Evolutionary conservation across 1,140 invertebrate species (phyloP).

Genomic region (Cydia splendana): DNA sequence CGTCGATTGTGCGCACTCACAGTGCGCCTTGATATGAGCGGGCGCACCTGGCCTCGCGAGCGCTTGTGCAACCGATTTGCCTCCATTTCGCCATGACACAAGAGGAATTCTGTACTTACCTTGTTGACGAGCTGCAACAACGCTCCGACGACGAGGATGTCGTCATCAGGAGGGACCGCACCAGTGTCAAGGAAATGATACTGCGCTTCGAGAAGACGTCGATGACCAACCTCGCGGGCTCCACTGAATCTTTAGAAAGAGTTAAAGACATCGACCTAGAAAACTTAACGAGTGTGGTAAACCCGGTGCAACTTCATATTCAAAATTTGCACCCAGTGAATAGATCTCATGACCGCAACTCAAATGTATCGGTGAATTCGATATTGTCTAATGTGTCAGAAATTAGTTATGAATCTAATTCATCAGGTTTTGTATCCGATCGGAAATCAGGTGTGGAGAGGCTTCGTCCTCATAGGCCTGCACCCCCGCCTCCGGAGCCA

Average conservation of each 20-base stretch:
- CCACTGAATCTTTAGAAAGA: slow-evolving; percentile 64
- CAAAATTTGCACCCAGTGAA: slow-evolving; percentile 62
- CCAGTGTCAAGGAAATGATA: slow-evolving; percentile 71
- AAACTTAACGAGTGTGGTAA: slow-evolving; percentile 68
- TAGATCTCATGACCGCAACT: slow-evolving; percentile 68
- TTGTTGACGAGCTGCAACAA: slow-evolving; percentile 53
- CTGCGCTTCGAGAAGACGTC: slow-evolving; percentile 68
- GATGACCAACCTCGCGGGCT: slow-evolving; percentile 51
- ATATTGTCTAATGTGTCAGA: slow-evolving; percentile 72
- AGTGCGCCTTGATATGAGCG: slow-evolving; percentile 64
- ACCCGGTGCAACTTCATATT: slow-evolving; percentile 65
- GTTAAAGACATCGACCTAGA: slow-evolving; percentile 58
- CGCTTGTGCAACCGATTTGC: slow-evolving; percentile 58
- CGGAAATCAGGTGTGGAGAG: slow-evolving; percentile 55
- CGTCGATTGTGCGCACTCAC: slow-evolving; percentile 55
- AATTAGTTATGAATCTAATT: slow-evolving; percentile 69
- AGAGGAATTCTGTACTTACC: slow-evolving; percentile 55
- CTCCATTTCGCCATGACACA: slow-evolving; percentile 63
- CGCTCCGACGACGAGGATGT: slow-evolving; percentile 66
- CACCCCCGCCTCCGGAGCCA: slow-evolving; percentile 67
- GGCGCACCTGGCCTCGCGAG: slow-evolving; percentile 48
- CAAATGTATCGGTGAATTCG: slow-evolving; percentile 74
- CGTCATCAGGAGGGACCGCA: slow-evolving; percentile 61
- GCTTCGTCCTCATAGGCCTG: slow-evolving; percentile 62
- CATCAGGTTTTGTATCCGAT: slow-evolving; percentile 73